These are phyloP conservation scores for Crossocerus cetratus DNA, from an alignment of 2,888 invertebrate species.

Conservation along the genomic window DNA sequence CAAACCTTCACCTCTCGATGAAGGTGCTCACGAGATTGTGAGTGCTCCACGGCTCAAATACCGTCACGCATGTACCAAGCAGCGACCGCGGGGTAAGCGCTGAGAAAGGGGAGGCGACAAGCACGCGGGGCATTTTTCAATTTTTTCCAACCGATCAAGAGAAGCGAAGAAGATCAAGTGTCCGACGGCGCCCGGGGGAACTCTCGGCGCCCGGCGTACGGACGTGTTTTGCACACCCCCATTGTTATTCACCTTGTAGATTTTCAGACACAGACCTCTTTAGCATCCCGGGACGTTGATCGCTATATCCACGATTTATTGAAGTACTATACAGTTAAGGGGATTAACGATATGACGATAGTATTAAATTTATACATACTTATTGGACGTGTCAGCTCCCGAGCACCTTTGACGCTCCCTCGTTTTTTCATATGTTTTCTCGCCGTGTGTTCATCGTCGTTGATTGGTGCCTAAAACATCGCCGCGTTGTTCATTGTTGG, in stretches of 20 bases:
- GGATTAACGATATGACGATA: conserved; percentile 68
- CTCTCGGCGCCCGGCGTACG: conserved; percentile 9
- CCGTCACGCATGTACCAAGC: conserved; percentile 10
- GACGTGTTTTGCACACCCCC: conserved; percentile 51
- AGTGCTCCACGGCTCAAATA: conserved; percentile 22
- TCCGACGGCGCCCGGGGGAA: background rate
- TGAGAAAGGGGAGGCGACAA: background rate
- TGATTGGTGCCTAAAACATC: conserved; percentile 55
- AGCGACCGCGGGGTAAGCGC: conserved; percentile 43
- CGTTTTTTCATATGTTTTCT: conserved; percentile 26
- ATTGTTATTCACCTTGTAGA: conserved; percentile 58
- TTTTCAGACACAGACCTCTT: conserved; percentile 63
- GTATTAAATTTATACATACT: conserved; percentile 73
- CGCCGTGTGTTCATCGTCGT: conserved; percentile 52
- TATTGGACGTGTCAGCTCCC: conserved; percentile 70
- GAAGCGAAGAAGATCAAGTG: conserved; percentile 34
- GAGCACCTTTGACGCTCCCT: conserved; percentile 54
- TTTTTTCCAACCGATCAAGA: conserved; percentile 9
- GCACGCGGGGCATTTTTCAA: conserved; percentile 25
- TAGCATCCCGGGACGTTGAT: conserved; percentile 68
- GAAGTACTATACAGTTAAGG: conserved; percentile 60
- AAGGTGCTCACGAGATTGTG: background rate
- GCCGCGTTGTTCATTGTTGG: conserved; percentile 39
- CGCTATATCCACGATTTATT: conserved; percentile 64
- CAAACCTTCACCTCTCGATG: too few relatives aligned